A percentile compares a stretch with the other conserved stretches of the same genome.
Evolutionary conservation across 2,113 vertebrate genomes (phyloP).

Genomic region (Hirundichthys speculiger): DNA sequence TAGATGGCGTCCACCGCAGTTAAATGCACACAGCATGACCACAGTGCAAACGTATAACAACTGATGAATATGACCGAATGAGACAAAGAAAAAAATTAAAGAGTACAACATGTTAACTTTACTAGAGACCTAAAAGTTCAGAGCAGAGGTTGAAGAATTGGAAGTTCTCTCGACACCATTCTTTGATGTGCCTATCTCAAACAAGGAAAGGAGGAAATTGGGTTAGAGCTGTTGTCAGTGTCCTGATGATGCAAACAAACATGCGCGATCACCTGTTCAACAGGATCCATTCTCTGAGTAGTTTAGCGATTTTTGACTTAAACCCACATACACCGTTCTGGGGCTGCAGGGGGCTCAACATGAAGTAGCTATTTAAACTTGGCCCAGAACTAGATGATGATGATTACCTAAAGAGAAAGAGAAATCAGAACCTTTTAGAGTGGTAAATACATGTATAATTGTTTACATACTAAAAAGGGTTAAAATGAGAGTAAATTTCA

Average conservation of each 20-base stretch:
- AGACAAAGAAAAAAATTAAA: slow-evolving; percentile 70
- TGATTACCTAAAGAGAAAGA: slow-evolving; percentile 84
- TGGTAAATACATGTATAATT: slow-evolving; percentile 98
- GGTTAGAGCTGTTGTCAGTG: slow-evolving; percentile 84
- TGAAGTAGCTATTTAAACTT: slow-evolving; percentile 90
- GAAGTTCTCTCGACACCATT: slow-evolving; percentile 77
- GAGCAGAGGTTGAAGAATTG: slow-evolving; percentile 74
- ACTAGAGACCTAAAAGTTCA: slow-evolving; percentile 70
- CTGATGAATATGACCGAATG: slow-evolving; percentile 73
- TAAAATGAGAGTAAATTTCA: slow-evolving; percentile 86
- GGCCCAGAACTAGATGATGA: slow-evolving; percentile 88
- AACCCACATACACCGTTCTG: slow-evolving; percentile 87
- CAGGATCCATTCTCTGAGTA: slow-evolving; percentile 91
- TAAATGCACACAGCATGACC: slow-evolving; percentile 73
- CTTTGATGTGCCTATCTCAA: slow-evolving; percentile 94
- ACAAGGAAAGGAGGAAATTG: slow-evolving; percentile 72
- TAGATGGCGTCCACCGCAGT: slow-evolving; percentile 80
- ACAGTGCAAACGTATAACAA: slow-evolving; percentile 70
- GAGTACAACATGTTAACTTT: slow-evolving; percentile 78
- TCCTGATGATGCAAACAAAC: slow-evolving; percentile 89
- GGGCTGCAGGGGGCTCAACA: slow-evolving; percentile 89
- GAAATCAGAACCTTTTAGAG: slow-evolving; percentile 91
- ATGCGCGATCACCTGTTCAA: slow-evolving; percentile 85
- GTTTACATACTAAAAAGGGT: slow-evolving; percentile 98
- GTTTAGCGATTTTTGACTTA: slow-evolving; percentile 93